These are phyloP conservation scores for Porites australiensis DNA, from an alignment of 64 coral and sea anemone genomes.

Conservation along the genomic window DNA sequence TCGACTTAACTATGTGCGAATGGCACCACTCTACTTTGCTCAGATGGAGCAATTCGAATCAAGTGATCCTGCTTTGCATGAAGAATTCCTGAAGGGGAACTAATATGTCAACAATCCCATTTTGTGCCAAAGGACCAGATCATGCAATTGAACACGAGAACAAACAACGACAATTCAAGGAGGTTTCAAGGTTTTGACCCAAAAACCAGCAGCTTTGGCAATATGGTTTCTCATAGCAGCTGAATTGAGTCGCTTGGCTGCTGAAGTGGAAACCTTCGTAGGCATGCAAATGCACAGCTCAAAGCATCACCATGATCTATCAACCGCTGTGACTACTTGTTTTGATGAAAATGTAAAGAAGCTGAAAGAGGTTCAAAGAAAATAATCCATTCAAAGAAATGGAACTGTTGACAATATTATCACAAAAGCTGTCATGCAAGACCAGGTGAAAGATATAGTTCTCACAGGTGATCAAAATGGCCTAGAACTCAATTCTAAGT, in stretches of 20 bases:
- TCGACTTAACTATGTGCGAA: constrained; percentile 17
- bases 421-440: constrained; percentile 56
- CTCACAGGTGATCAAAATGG: constrained; percentile 18
- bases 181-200: constrained; percentile 58
- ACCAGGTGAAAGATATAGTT: neutral
- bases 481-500: constrained; percentile 16
- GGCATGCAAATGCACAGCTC: neutral
- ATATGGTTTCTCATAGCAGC: constrained; percentile 57
- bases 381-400: constrained; percentile 38
- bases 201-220: constrained; percentile 54
- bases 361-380: constrained; percentile 25
- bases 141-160: constrained; percentile 68
- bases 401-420: constrained; percentile 29
- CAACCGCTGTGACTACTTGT: neutral
- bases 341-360: constrained; percentile 26
- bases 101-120: constrained; percentile 69
- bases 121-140: constrained; percentile 59
- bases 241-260: constrained; percentile 40
- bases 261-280: neutral
- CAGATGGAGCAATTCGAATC: constrained; percentile 30
- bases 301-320: constrained; percentile 43
- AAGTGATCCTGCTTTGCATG: constrained; percentile 27
- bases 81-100: constrained; percentile 42
- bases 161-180: constrained; percentile 66
- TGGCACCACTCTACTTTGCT: constrained; percentile 41